Base-by-base conservation (phyloP, 2,888 invertebrate species). In the Saturnia pavonia region DNA sequence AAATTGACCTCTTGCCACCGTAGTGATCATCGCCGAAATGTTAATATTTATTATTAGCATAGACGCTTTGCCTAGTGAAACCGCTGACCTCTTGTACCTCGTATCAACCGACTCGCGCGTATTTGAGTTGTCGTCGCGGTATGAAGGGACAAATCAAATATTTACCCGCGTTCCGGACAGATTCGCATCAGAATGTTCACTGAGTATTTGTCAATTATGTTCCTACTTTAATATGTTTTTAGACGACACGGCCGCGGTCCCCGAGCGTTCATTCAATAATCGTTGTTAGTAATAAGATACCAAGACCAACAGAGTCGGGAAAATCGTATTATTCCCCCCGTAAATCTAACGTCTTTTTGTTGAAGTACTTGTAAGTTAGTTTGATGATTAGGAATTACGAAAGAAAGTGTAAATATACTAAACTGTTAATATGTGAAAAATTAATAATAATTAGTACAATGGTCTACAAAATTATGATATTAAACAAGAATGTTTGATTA, bases 81-180 rank as follows among this genome's bases (percentile, higher is more conserved):
- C 42, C 72, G 72, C 72, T 27, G 2, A 42, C n/a, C 65, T 63
- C 57, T 68, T 22, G 11, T 70, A 12, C 12, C 63, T n/a, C 70
- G 67, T 22, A 14, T 68, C 73, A 63, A 65, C 11, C 65, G 40
- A 65, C 2, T 1, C 19, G n/a, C 74, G 68, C 60, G 73, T 75
- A 72, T 78, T 75, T 75, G 75, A 74, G 68, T 72, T 54, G 65
- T 57, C 70, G 68, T 68, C 72, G 68, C 70, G 71, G 68, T 70
- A 69, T 72, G 71, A 70, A 57, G 65, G 60, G 75, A 79, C 82
- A 77, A 76, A 82, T 82, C 84, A 82, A 85, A 85, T 84, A 85
- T 85, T 85, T 81, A 82, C 82, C 70, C 74, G 74, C 65, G 72
- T 77, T 76, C 75, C 75, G 74, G 66, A 68, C 70, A 74, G 68